A percentile compares a stretch with the other conserved stretches of the same genome.
phyloP scores from a whole-genome alignment of 1,140 invertebrate genomes.

The Atta cephalotes region DNA sequence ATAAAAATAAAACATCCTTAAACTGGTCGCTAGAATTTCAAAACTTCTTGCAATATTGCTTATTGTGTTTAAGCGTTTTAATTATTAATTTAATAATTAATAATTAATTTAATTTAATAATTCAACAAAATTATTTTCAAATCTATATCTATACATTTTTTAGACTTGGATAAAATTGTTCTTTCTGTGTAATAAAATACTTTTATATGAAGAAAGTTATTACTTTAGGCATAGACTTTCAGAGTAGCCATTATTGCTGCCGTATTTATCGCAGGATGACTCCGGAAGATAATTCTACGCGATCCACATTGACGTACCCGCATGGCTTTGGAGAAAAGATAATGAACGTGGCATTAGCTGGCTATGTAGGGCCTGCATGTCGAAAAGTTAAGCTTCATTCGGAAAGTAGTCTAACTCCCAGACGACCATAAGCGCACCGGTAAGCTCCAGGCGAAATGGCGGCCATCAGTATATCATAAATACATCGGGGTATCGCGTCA shows the following conservation, averaged over 20 bases:
- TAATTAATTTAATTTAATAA: too few species aligned
- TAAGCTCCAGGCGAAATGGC: conserved; percentile 18
- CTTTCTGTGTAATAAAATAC: background rate
- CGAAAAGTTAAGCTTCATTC: conserved; percentile 29
- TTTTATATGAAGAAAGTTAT: background rate
- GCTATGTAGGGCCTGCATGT: conserved; percentile 2
- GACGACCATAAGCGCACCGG: conserved; percentile 4
- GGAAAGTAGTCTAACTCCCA: conserved; percentile 22
- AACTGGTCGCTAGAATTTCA: too few species aligned
- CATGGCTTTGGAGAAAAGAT: conserved; percentile 32
- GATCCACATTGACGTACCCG: conserved; percentile 9
- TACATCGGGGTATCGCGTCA: conserved; percentile 2
- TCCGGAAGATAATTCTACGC: background rate
- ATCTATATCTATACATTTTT: too few species aligned
- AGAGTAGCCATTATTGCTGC: background rate
- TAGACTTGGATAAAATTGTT: too few species aligned
- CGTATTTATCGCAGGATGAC: background rate
- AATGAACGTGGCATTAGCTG: conserved; percentile 15
- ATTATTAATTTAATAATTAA: too few species aligned
- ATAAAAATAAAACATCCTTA: too few species aligned
- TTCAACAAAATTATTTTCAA: too few species aligned
- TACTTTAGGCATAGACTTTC: background rate
- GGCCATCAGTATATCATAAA: conserved; percentile 51
- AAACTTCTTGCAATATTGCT: too few species aligned
- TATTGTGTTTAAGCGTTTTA: too few species aligned